A percentile compares a stretch with the other conserved stretches of the same genome.
Evolutionary conservation across 2,797 vertebrate species (phyloP).

Genomic region (Atherinosoma microstoma): DNA sequence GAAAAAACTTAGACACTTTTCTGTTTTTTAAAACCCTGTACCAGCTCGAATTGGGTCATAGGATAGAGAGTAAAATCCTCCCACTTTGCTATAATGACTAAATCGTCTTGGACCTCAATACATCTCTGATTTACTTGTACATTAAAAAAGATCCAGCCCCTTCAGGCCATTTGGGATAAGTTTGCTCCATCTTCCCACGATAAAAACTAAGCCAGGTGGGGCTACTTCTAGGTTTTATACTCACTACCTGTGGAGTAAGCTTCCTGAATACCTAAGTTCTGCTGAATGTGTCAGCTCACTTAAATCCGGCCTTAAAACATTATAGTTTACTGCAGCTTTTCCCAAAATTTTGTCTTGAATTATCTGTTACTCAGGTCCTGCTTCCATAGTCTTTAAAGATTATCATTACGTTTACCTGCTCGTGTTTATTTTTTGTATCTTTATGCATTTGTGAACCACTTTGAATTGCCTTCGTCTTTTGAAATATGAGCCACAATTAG

Average conservation of each 20-base stretch:
- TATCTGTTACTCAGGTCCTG: no score
- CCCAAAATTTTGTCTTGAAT: background rate
- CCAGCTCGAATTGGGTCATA: slow-evolving; percentile 6
- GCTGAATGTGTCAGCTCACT: background rate
- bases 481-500: background rate
- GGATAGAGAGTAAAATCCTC: slow-evolving; percentile 10
- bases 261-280: background rate
- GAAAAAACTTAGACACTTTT: background rate
- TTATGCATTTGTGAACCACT: background rate
- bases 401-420: no score
- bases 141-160: slow-evolving; percentile 5
- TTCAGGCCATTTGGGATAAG: background rate
- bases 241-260: slow-evolving; percentile 1
- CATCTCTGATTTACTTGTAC: slow-evolving; percentile 6
- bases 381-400: no score
- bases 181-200: background rate
- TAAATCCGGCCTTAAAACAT: background rate
- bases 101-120: background rate
- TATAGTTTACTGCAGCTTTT: background rate
- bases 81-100: background rate
- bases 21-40: slow-evolving; percentile 2
- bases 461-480: background rate
- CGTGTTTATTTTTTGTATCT: background rate
- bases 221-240: slow-evolving; percentile 4
- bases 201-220: background rate